phyloP scores from a whole-genome alignment of 1,140 invertebrate species.

The Adelges cooleyi region DNA sequence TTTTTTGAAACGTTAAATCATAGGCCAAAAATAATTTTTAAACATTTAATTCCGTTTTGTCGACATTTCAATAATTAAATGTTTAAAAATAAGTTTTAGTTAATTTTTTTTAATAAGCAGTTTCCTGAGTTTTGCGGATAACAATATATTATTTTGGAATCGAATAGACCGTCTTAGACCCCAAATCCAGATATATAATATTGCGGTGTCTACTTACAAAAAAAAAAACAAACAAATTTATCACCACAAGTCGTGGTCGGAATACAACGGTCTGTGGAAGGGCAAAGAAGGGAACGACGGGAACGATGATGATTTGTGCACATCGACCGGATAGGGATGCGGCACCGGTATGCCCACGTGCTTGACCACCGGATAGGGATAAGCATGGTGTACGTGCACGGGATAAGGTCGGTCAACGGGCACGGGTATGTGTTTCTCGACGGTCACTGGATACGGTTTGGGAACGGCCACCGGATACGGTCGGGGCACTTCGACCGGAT shows the following conservation, averaged over 20 bases:
- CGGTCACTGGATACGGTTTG: constrained; percentile 32
- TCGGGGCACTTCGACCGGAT: constrained; percentile 33
- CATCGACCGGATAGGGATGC: not conserved
- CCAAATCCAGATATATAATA: too few relatives aligned
- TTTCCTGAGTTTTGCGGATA: too few relatives aligned
- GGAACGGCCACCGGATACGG: constrained; percentile 34
- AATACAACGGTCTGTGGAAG: not conserved
- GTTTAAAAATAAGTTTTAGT: too few relatives aligned
- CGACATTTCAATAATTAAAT: too few relatives aligned
- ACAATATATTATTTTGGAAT: too few relatives aligned
- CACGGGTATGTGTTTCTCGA: constrained; percentile 32
- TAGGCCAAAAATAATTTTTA: too few relatives aligned
- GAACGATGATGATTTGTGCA: constrained; percentile 8
- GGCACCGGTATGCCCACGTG: constrained; percentile 24
- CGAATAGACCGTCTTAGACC: too few relatives aligned
- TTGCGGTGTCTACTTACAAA: too few relatives aligned
- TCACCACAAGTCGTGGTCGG: constrained; percentile 14
- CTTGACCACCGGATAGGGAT: constrained; percentile 26
- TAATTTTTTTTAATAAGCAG: too few relatives aligned
- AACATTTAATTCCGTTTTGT: too few relatives aligned
- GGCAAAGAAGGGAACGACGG: not conserved
- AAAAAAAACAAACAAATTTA: too few relatives aligned
- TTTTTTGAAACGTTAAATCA: too few relatives aligned
- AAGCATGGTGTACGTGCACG: constrained; percentile 29
- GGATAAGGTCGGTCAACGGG: constrained; percentile 32